Evolutionary conservation across 2,888 invertebrate species (phyloP).

Genomic region (Hemistola chrysoprasaria): DNA sequence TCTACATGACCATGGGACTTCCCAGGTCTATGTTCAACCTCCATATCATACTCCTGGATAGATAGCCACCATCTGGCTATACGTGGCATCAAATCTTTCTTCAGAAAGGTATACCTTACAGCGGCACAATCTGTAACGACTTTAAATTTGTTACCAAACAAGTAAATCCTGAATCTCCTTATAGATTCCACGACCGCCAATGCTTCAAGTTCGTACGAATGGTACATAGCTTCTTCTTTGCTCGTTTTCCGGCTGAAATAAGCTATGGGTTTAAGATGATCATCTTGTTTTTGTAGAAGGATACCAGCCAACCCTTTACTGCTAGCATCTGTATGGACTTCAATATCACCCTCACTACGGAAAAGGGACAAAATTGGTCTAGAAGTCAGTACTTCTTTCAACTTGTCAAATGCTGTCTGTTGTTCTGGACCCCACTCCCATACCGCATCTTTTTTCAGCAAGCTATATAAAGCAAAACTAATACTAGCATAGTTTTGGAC

Average conservation of each 20-base stretch:
- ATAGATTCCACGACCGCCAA: not conserved
- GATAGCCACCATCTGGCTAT: constrained; percentile 3
- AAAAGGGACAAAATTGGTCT: not conserved
- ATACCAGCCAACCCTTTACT: not conserved
- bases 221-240: not conserved
- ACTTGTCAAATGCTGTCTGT: not conserved
- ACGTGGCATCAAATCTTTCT: not conserved
- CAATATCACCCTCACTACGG: not conserved
- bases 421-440: not conserved
- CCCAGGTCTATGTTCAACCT: not conserved
- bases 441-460: not conserved
- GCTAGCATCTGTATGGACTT: not conserved
- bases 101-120: not conserved
- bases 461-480: not conserved
- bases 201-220: not conserved
- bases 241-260: not conserved
- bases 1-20: not conserved
- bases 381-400: not conserved
- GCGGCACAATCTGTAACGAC: constrained; percentile 1
- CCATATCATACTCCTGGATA: too few species aligned
- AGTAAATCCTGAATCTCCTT: not conserved
- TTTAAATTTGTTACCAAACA: not conserved
- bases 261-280: not conserved
- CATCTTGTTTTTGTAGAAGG: not conserved
- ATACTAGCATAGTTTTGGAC: not conserved